phyloP scores from a whole-genome alignment of 2,888 invertebrate species.

The Ophion costatus region DNA sequence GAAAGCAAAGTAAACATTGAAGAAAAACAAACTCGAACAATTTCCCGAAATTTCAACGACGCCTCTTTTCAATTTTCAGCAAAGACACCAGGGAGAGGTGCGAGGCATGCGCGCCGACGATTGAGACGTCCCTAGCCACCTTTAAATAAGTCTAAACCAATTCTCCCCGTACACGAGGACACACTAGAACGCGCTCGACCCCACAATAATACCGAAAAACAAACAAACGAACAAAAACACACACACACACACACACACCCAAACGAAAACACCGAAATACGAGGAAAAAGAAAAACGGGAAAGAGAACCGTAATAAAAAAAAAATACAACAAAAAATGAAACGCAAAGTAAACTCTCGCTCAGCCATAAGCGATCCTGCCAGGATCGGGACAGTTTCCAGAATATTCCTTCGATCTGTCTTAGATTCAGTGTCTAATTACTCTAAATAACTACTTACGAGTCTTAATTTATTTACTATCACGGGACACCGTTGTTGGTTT shows the following conservation, averaged over 20 bases:
- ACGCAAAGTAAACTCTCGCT: conserved; percentile 63
- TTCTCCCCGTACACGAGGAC: conserved; percentile 76
- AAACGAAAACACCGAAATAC: conserved; percentile 73
- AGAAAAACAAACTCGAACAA: neutral
- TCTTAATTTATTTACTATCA: conserved; percentile 83
- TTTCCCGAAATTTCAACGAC: neutral
- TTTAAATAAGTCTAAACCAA: conserved; percentile 80
- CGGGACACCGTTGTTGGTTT: conserved; percentile 65
- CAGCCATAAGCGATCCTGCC: conserved; percentile 77
- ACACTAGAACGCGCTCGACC: conserved; percentile 69
- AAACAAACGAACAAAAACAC: conserved; percentile 70
- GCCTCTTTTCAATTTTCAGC: conserved; percentile 81
- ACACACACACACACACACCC: conserved; percentile 73
- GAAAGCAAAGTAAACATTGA: neutral
- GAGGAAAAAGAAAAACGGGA: conserved; percentile 27
- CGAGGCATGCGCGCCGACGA: conserved; percentile 94
- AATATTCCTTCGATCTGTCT: conserved; percentile 77
- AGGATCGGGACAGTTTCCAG: conserved; percentile 79
- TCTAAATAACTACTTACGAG: conserved; percentile 78
- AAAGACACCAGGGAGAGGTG: conserved; percentile 94
- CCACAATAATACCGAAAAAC: conserved; percentile 70
- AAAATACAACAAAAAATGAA: conserved; percentile 21
- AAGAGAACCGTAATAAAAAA: conserved; percentile 37
- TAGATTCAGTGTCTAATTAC: conserved; percentile 82
- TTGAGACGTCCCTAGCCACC: conserved; percentile 79